Evolutionary conservation across 2,113 vertebrate genomes (phyloP).

Genomic region (Mesocricetus auratus): DNA sequence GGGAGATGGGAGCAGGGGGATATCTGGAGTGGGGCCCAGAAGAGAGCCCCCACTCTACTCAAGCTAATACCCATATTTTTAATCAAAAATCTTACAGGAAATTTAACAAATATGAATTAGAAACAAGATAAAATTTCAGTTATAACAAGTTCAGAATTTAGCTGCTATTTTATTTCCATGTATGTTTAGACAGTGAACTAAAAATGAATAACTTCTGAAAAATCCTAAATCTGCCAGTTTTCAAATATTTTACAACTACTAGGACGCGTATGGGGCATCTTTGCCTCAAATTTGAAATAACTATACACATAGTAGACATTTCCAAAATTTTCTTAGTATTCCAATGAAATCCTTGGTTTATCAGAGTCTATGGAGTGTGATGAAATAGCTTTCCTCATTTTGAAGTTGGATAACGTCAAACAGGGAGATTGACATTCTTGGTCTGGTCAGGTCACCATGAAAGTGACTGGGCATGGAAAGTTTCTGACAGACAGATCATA

Average conservation of each 20-base stretch:
- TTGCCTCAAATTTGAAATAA: background rate
- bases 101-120: background rate
- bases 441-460: too few species aligned
- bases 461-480: background rate
- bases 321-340: background rate
- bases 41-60: too few species aligned
- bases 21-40: too few species aligned
- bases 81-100: background rate
- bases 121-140: background rate
- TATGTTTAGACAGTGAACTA: background rate
- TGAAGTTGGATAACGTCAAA: fast-evolving
- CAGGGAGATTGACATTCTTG: background rate
- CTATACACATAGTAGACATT: background rate
- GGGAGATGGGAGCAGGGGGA: too few species aligned
- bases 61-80: background rate
- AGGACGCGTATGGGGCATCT: background rate
- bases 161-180: too few species aligned
- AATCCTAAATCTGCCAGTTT: background rate
- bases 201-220: background rate
- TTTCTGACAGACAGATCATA: background rate
- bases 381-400: background rate
- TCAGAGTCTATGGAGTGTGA: too few species aligned
- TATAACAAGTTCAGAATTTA: background rate
- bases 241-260: background rate
- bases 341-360: background rate